Conservation (phyloP, 1,140 invertebrate genomes). For the Bursaphelenchus mucronatus region DNA sequence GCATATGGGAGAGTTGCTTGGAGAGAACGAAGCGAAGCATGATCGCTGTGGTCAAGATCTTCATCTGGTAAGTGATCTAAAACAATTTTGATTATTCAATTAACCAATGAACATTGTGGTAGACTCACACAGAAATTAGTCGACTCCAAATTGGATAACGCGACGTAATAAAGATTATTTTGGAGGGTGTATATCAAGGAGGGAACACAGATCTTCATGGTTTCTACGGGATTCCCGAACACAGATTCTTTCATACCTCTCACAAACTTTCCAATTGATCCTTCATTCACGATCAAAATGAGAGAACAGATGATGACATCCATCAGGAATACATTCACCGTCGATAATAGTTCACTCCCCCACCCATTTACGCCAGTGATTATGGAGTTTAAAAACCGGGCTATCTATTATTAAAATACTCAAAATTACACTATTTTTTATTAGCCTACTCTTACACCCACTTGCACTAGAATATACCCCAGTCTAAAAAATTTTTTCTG, state of each 20-base stretch:
- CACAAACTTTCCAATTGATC: conserved; percentile 30
- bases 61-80: conserved; percentile 57
- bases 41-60: conserved; percentile 58
- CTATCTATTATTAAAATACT: too few species aligned
- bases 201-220: conserved; percentile 35
- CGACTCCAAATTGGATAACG: conserved; percentile 45
- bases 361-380: too few species aligned
- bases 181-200: conserved; percentile 44
- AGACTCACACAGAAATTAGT: conserved; percentile 47
- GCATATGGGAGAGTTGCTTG: conserved; percentile 36
- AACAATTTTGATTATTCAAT: conserved; percentile 7
- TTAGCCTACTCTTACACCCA: too few species aligned
- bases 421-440: too few species aligned
- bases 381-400: too few species aligned
- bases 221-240: conserved; percentile 38
- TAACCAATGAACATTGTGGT: conserved; percentile 3
- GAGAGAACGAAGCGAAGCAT: conserved; percentile 48
- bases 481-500: too few species aligned
- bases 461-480: too few species aligned
- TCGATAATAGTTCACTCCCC: too few species aligned
- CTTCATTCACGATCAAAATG: conserved; percentile 29
- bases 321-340: conserved; percentile 50
- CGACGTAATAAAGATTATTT: conserved; percentile 47
- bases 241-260: conserved; percentile 1
- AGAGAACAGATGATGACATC: conserved; percentile 45